These are phyloP conservation scores for Sericinus montela DNA, from an alignment of 2,888 invertebrate genomes.

Conservation along the genomic window DNA sequence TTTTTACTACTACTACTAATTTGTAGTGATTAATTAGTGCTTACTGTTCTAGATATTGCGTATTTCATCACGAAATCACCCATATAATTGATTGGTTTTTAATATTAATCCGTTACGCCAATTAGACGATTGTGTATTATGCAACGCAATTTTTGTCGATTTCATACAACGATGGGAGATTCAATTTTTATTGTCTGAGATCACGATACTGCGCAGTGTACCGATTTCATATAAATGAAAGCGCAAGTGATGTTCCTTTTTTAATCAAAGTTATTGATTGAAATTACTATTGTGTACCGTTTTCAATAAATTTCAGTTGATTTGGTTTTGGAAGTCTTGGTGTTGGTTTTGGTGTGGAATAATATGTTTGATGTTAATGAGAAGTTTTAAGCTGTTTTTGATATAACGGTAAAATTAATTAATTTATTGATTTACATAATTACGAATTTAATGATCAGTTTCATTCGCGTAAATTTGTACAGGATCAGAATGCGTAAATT, in stretches of 20 bases:
- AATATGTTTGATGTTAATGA: too few relatives aligned
- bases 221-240: slow-evolving; percentile 43
- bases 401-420: too few relatives aligned
- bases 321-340: slow-evolving; percentile 2
- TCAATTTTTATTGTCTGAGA: slow-evolving; percentile 58
- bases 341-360: background rate
- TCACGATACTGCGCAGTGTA: slow-evolving; percentile 50
- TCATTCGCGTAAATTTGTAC: too few relatives aligned
- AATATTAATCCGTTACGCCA: slow-evolving; percentile 63
- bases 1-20: too few relatives aligned
- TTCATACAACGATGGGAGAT: slow-evolving; percentile 60
- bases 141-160: slow-evolving; percentile 64
- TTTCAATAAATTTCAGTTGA: slow-evolving; percentile 16
- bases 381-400: too few relatives aligned
- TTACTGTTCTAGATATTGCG: background rate
- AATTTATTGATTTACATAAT: too few relatives aligned
- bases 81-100: slow-evolving; percentile 54
- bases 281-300: slow-evolving; percentile 19
- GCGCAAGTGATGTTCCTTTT: slow-evolving; percentile 42
- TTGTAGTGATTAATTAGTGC: background rate
- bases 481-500: too few relatives aligned
- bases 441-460: too few relatives aligned
- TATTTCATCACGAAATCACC: slow-evolving; percentile 45
- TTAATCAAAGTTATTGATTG: slow-evolving; percentile 39
- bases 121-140: slow-evolving; percentile 54